Evolutionary conservation across 35 echinoderm and acorn worm genomes (phyloP), one percentile per base, ranked within the genome.

Genomic region (Nesometra sesokonis): DNA sequence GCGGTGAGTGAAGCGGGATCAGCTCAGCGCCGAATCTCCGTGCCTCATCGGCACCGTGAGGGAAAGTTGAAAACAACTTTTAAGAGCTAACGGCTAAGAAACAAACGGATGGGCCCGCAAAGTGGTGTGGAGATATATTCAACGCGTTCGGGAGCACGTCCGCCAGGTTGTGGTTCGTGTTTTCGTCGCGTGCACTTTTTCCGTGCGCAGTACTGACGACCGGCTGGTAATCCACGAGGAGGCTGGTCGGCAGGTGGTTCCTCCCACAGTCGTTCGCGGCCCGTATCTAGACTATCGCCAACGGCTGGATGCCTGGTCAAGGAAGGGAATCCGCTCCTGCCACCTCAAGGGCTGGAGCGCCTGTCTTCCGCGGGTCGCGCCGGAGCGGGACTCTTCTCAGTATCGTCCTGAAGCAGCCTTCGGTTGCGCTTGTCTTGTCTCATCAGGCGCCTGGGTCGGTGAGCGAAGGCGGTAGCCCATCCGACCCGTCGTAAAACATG

Each of bases 401-500:
- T 83, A 35, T 38, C 81, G 81, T 35, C 11, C 35, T 17, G n/a
- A 15, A 27, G 81, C 81, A 30, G 81, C 35, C 3, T 13, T 35
- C 35, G 32, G n/a, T 23, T 35, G 32, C 34, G 81, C 81, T 5
- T 34, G 35, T 17, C 37, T 0, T 34, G n/a, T 81, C 81, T 76
- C 57, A 87, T 33, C 57, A 80, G 86, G 36, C 76, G 77, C 39
- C 57, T 1, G 83, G 87, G 87, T 89, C 83, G 32, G 46, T 34
- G 30, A 85, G 47, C 80, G 35, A 77, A 57, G 87, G 37, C 86
- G 91, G 83, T 35, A 39, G 88, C 88, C 91, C 77, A 46, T 29
- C 67, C 38, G 82, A 93, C 86, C 91, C 91, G 87, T 93, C 91
- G 89, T 93, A 88, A 93, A 93, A 93, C 92, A 93, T 88, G 92